Conservation (phyloP, 2,888 invertebrate genomes). For the Drosophila quasianomalipes region DNA sequence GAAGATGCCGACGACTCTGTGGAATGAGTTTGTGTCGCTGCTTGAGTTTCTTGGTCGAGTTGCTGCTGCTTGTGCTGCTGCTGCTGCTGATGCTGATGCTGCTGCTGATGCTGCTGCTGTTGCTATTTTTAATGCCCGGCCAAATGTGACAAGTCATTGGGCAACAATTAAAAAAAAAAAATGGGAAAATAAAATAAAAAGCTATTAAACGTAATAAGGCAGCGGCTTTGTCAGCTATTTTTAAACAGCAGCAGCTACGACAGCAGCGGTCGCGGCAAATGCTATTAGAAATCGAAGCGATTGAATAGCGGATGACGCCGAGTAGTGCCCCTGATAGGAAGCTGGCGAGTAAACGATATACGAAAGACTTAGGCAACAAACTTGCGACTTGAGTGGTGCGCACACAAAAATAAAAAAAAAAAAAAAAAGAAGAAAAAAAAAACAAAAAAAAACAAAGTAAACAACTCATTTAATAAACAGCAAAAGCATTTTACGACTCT, state of each 20-base stretch:
- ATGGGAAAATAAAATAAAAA: slow-evolving; percentile 60
- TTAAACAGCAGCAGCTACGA: slow-evolving; percentile 32
- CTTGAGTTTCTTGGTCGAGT: slow-evolving; percentile 18
- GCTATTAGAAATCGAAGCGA: slow-evolving; percentile 56
- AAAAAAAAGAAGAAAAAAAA: slow-evolving; percentile 6
- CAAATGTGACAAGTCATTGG: slow-evolving; percentile 81
- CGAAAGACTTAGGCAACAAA: slow-evolving; percentile 80
- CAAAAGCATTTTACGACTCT: slow-evolving; percentile 66
- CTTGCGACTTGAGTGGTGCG: slow-evolving; percentile 58
- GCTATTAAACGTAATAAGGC: slow-evolving; percentile 81
- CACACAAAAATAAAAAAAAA: slow-evolving; percentile 12
- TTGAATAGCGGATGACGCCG: slow-evolving; percentile 40
- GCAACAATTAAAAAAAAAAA: slow-evolving; percentile 77
- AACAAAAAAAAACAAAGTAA: slow-evolving; percentile 38
- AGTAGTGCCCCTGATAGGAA: slow-evolving; percentile 15
- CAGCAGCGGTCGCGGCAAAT: slow-evolving; percentile 22
- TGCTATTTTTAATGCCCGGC: slow-evolving; percentile 56
- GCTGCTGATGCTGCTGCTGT: slow-evolving; percentile 22
- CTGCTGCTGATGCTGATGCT: slow-evolving; percentile 4
- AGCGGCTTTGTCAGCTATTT: slow-evolving; percentile 61
- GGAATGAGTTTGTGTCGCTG: slow-evolving; percentile 1
- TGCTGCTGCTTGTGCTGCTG: slow-evolving; percentile 4
- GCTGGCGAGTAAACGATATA: slow-evolving; percentile 20
- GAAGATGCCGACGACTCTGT: slow-evolving; percentile 29
- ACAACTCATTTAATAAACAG: slow-evolving; percentile 64